Evolutionary conservation across 2,113 vertebrate genomes (phyloP).

Genomic region (Campylomormyrus numenius): DNA sequence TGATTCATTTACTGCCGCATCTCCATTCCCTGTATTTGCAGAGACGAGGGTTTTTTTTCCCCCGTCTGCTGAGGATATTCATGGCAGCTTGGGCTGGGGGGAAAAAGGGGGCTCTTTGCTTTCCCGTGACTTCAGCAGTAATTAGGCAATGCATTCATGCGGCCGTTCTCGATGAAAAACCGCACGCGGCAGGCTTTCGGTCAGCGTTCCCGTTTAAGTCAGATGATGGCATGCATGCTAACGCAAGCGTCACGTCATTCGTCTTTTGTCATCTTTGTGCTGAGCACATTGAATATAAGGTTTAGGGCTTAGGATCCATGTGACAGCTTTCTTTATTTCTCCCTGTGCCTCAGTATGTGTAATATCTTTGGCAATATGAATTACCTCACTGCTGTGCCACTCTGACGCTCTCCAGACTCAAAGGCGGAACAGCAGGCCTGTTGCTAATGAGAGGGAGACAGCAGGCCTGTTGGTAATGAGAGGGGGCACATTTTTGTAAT

Average conservation of each 20-base stretch:
- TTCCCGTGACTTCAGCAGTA: background rate
- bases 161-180: too few species aligned
- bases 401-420: background rate
- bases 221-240: background rate
- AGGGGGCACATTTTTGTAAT: slow-evolving; percentile 6
- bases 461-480: background rate
- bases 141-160: background rate
- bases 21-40: background rate
- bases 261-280: background rate
- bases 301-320: background rate
- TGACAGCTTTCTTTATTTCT: slow-evolving; percentile 4
- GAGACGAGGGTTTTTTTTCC: background rate
- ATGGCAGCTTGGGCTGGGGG: background rate
- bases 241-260: background rate
- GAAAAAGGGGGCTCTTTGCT: background rate
- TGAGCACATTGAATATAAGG: background rate
- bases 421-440: background rate
- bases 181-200: background rate
- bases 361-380: slow-evolving; percentile 2
- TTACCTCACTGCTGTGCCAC: background rate
- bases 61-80: background rate
- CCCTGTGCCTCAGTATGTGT: background rate
- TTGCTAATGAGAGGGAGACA: background rate
- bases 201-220: background rate
- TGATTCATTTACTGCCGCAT: background rate